phyloP scores from a whole-genome alignment of 2,113 vertebrate genomes.

The Telmatochromis sp. region DNA sequence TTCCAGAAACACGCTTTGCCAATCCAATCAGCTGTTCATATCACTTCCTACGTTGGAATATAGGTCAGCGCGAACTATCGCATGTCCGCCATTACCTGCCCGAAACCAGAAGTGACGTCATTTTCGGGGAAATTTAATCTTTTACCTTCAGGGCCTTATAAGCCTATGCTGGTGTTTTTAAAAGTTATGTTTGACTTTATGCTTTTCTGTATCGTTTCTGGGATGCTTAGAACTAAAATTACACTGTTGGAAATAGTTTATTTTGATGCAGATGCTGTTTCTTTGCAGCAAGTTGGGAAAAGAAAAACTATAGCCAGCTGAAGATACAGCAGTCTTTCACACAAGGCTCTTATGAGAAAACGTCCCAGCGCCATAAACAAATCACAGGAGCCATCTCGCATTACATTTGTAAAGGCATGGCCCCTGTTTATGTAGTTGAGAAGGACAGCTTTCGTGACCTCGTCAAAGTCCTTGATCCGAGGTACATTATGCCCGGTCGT shows the following conservation, averaged over 20 bases:
- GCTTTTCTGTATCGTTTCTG: accelerated
- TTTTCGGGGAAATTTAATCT: accelerated
- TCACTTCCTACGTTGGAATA: background rate
- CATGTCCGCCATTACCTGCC: accelerated
- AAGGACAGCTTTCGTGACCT: background rate
- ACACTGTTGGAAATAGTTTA: too few species aligned
- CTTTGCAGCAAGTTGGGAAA: background rate
- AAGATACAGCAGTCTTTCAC: background rate
- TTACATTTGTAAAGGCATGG: background rate
- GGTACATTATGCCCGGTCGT: too few species aligned
- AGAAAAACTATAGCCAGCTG: background rate
- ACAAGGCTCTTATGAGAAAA: background rate
- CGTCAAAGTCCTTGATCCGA: background rate
- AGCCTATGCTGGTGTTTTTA: background rate
- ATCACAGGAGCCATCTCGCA: accelerated
- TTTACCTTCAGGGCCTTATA: background rate
- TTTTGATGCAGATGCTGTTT: too few species aligned
- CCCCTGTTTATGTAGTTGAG: background rate
- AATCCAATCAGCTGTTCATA: accelerated
- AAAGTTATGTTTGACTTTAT: too few species aligned
- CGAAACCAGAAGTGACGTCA: accelerated
- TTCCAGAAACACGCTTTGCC: background rate
- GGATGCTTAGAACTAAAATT: too few species aligned
- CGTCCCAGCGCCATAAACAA: background rate
- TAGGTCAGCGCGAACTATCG: accelerated